Conservation (phyloP, 2,113 vertebrate species). For the Poecile atricapillus region DNA sequence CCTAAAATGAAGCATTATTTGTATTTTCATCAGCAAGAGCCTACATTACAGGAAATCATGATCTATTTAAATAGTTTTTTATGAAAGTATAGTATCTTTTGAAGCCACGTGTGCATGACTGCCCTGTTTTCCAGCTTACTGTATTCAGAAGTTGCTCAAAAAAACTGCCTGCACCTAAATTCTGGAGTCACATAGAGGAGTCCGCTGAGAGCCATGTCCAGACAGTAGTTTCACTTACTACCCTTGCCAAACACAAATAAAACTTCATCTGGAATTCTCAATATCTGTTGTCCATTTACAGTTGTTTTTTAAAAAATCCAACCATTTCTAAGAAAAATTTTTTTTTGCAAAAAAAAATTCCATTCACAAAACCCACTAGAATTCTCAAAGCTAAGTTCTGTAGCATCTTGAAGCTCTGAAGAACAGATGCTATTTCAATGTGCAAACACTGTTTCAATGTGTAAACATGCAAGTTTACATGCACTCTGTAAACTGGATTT, state of each 20-base stretch:
- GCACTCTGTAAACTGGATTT: not conserved
- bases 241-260: not conserved
- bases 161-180: not conserved
- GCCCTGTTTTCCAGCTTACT: not conserved
- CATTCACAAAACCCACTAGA: not conserved
- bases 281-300: not conserved
- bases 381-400: not conserved
- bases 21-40: not conserved
- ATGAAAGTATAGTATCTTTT: not conserved
- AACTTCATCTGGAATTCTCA: not conserved
- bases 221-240: not conserved
- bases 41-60: not conserved
- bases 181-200: not conserved
- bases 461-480: not conserved
- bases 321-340: not conserved
- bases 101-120: not conserved
- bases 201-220: not conserved
- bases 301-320: not conserved
- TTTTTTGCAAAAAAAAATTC: not conserved
- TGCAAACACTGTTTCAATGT: not conserved
- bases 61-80: not conserved
- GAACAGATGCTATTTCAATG: not conserved
- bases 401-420: not conserved
- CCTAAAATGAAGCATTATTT: not conserved
- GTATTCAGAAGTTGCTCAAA: not conserved